Base-by-base conservation (phyloP, 2,888 invertebrate species). In the Clunio marinus region DNA sequence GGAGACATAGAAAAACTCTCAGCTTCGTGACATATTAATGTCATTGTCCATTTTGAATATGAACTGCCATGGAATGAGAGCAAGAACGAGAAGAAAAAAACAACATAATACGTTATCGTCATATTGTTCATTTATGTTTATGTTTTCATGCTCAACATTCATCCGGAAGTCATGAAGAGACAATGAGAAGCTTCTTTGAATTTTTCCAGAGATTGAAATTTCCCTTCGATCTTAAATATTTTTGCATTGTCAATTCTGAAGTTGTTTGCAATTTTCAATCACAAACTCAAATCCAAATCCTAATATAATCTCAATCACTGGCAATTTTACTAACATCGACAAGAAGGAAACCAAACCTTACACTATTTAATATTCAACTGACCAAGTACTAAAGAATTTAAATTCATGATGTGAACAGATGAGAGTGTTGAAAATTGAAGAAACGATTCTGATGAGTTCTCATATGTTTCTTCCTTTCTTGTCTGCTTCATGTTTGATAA, bases 331-430 rank as follows among this genome's bases (percentile, higher is more conserved):
- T n/a, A n/a, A n/a, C n/a, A n/a, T n/a, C n/a, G n/a, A n/a, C n/a
- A n/a, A n/a, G n/a, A n/a, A n/a, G n/a, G n/a, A n/a, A n/a, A n/a
- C n/a, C n/a, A n/a, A n/a, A n/a, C n/a, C n/a, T n/a, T n/a, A 22
- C 41, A 51, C 5, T 51, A 13, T 13, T 51, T 51, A 51, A 22
- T 2, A 51, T 51, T 51, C 17, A 51, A 45, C 17, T 5, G 51
- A 51, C 17, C 4, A n/a, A 51, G 20, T 3, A 22, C 22, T 17
- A 22, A 51, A 4, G 17, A 2, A 51, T 51, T 51, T 51, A 51
- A 51, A 51, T 51, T 51, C 51, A 51, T 51, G 45, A 45, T 45
- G 51, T 4, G 22, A n/a, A 51, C 51, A 7, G 17, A 20, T 51
- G 3, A 41, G 22, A 51, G 15, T 41, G 27, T 13, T 55, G 51